Percentiles rank a stretch among this genome's conserved stretches.
phyloP scores from a whole-genome alignment of 2,797 vertebrate species.

The Pogonophryne albipinna region DNA sequence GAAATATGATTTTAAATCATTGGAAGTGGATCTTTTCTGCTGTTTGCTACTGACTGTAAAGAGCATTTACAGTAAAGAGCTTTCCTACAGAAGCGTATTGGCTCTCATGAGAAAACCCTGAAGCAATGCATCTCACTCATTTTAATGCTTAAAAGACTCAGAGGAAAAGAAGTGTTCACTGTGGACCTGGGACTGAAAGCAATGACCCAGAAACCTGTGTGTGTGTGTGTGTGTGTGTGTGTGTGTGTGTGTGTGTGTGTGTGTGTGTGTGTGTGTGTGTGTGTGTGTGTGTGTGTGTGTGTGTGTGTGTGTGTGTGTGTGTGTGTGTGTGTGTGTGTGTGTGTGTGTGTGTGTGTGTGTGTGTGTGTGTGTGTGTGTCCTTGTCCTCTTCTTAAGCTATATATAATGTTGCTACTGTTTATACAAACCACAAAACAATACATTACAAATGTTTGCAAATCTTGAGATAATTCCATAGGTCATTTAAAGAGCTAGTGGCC shows the following conservation, averaged over 20 bases:
- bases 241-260: conserved; percentile 21
- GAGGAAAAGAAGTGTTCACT: conserved; percentile 65
- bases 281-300: conserved; percentile 21
- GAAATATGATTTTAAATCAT: conserved; percentile 41
- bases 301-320: conserved; percentile 8
- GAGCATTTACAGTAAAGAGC: conserved; percentile 3
- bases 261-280: conserved; percentile 5
- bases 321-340: too few species aligned
- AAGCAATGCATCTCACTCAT: conserved; percentile 54
- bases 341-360: too few species aligned
- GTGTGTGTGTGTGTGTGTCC: conserved; percentile 10
- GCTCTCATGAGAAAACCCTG: conserved; percentile 41
- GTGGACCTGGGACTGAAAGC: conserved; percentile 55
- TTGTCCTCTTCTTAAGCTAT: conserved; percentile 6
- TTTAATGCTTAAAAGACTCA: conserved; percentile 62
- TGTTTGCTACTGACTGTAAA: conserved; percentile 23
- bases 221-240: conserved; percentile 19
- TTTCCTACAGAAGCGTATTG: conserved; percentile 39
- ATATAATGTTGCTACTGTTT: conserved; percentile 32
- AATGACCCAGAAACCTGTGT: conserved; percentile 71
- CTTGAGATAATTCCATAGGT: conserved; percentile 26
- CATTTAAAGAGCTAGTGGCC: conserved; percentile 51
- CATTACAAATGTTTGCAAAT: conserved; percentile 38
- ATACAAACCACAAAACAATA: conserved; percentile 35
- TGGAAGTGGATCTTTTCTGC: conserved; percentile 30